Evolutionary conservation across 2,888 invertebrate species (phyloP), one percentile per base, ranked within the genome.

Genomic region (Invenusta paracnida): DNA sequence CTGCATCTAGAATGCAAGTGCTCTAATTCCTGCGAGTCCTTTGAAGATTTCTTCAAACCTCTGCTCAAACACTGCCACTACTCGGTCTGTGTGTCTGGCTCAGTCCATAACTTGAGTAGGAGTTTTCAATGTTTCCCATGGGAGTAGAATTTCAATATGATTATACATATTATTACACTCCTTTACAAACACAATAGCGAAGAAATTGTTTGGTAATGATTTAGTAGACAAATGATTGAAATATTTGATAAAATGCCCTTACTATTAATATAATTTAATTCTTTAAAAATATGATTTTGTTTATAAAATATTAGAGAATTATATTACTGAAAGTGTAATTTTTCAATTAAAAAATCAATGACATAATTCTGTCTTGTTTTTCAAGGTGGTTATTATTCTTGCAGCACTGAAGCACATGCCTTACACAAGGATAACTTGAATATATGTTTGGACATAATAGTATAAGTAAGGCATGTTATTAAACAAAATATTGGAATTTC

Each of bases 51-150:
- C 27, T 73, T 73, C 25, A 73, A 73, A 73, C 5, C 27, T 73
- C 73, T n/a, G 23, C 73, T 73, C 11, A 73, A 73, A 73, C 27
- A 73, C 25, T 73, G 73, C 25, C 73, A 73, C 73, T 73, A 73
- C 27, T 73, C 11, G 17, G 17, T 73, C 73, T 73, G 73, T 73
- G 73, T 73, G 17, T 73, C 5, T n/a, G n/a, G n/a, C n/a, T n/a
- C n/a, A n/a, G n/a, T n/a, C n/a, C n/a, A n/a, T n/a, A n/a, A n/a
- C n/a, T 48, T 48, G 48, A 48, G 17, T 48, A 5, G 48, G 17
- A 48, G 5, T 48, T 48, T 11, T 11, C 5, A 17, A 48, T 17
- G 17, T 48, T 48, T 48, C 17, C 48, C 48, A 48, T 5, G 17
- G 11, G 48, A 48, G 5, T 48, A 11, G 48, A 48, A 17, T 48